A percentile compares a stretch with the other conserved stretches of the same genome.
Conservation (phyloP, 30 jellyfish, hydroid and myxozoan genomes). For the Nemopilema nomurai region DNA sequence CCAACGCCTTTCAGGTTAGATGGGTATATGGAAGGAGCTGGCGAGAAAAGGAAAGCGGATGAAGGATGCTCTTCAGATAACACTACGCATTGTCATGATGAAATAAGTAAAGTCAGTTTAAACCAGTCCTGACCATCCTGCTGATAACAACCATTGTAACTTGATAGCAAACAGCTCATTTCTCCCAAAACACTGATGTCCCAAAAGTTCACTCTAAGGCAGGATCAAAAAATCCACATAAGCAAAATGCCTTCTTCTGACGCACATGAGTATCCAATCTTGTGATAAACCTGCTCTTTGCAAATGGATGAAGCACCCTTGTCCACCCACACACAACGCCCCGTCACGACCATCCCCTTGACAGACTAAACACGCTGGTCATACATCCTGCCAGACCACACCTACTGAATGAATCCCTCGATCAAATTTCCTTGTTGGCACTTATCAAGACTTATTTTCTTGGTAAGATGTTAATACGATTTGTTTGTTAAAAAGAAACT, state of each 20-base stretch:
- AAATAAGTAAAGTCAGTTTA: too few species aligned
- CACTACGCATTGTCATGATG: too few species aligned
- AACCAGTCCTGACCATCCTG: too few species aligned
- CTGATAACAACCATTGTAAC: too few species aligned
- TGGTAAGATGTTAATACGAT: background rate
- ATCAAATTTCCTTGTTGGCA: too few species aligned
- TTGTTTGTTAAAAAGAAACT: background rate
- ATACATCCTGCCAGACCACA: background rate
- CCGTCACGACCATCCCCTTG: background rate
- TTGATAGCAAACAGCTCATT: too few species aligned
- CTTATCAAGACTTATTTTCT: background rate
- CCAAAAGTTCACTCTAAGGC: too few species aligned
- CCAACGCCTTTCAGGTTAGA: slow-evolving; percentile 73
- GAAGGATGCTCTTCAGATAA: background rate
- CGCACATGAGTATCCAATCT: background rate
- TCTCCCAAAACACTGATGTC: too few species aligned
- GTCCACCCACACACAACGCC: background rate
- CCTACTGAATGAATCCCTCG: background rate
- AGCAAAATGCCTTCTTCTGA: background rate
- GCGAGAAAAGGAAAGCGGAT: background rate
- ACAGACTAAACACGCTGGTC: background rate
- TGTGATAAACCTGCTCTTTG: background rate
- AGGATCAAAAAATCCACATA: too few species aligned
- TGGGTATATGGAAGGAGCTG: slow-evolving; percentile 88
- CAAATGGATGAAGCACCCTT: background rate